These are phyloP conservation scores for Uria aalge DNA, from an alignment of 2,113 vertebrate genomes.

Conservation along the genomic window DNA sequence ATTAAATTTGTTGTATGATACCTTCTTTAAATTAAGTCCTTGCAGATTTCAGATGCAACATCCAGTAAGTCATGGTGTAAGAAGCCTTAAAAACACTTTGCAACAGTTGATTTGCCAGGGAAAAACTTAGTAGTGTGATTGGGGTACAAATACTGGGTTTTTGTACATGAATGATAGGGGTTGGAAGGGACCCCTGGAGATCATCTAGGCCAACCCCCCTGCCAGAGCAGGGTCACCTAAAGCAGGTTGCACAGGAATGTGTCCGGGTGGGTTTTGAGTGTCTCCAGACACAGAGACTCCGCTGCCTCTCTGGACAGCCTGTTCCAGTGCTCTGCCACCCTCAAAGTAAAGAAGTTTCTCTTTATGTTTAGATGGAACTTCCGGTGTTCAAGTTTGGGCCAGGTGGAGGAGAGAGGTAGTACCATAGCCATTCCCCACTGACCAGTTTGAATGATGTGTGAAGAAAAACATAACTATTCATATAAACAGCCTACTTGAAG, in stretches of 20 bases:
- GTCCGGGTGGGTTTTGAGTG: too few relatives aligned
- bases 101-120: neutral
- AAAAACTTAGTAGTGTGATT: neutral
- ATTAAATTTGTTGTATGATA: neutral
- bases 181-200: too few relatives aligned
- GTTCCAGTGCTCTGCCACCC: too few relatives aligned
- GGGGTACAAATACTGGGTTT: rapidly evolving
- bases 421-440: neutral
- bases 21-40: neutral
- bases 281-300: too few relatives aligned
- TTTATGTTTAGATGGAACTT: too few relatives aligned
- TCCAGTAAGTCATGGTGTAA: neutral
- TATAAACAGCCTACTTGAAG: neutral
- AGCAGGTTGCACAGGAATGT: too few relatives aligned
- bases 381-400: too few relatives aligned
- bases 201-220: too few relatives aligned
- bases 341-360: too few relatives aligned
- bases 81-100: neutral
- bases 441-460: neutral
- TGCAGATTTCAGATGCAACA: neutral
- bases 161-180: neutral
- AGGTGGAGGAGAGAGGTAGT: neutral
- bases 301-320: too few relatives aligned
- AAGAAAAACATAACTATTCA: neutral
- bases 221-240: too few relatives aligned